Evolutionary conservation across 2,888 invertebrate genomes (phyloP), one percentile per base, ranked within the genome.

Genomic region (Amphimallon solstitiale): DNA sequence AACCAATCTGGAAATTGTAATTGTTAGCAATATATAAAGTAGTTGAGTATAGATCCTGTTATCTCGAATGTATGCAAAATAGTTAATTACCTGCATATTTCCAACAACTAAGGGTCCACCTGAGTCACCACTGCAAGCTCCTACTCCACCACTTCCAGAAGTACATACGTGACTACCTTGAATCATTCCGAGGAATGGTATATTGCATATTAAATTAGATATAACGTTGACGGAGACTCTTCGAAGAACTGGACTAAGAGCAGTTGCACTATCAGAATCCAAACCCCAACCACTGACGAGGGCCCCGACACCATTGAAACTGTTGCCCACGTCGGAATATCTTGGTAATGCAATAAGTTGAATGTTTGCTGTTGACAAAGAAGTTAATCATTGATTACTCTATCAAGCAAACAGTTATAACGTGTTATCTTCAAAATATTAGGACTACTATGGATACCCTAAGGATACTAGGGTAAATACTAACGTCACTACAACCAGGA

Each of bases 281-380:
- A 79, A 81, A 5, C 85, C 85, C 86, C 86, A 86, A n/a, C 85
- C 85, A 23, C 83, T 83, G 52, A 83, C 83, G 2, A 80, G 77
- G 15, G 80, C 83, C 15, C 77, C 68, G 56, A 79, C 78, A 56
- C 80, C 80, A 43, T 78, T 78, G 56, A 83, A 83, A 15, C 76
- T 78, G 38, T 71, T 68, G 29, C 77, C 76, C 51, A 77, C 79
- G 10, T 70, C 63, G 10, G 46, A 14, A 6, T 63, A 37, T 9
- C 17, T 59, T 6, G 73, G 70, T 15, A 74, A 63, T n/a, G 23
- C 43, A 9, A 74, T 12, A 5, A 48, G 21, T 38, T 63, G 63
- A 37, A 66, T 59, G 0, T 34, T 7, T 5, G 12, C 66, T 66
- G 38, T 37, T 19, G 40, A 7, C 17, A 12, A n/a, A 19, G 14